Base-by-base conservation (phyloP, 2,888 invertebrate genomes). In the Cosmopolites sordidus region DNA sequence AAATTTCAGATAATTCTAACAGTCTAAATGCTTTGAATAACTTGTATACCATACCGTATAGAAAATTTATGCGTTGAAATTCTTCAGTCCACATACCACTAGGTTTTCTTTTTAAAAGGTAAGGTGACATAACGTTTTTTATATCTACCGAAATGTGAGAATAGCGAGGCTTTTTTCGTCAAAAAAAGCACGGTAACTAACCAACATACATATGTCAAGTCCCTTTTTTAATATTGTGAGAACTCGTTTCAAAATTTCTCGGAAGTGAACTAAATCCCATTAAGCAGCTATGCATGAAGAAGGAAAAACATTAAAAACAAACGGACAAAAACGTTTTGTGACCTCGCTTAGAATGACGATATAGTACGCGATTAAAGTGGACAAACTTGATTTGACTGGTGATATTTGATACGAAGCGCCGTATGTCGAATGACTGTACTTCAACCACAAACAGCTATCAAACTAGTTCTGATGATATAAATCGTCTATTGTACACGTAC, bases 361-460 rank as follows among this genome's bases (percentile, higher is more conserved):
- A 60, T 62, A 64, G 60, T 65, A 59, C 62, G 41, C 22, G 30
- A 54, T 61, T 63, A 62, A 66, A 69, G 67, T 61, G 68, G 68
- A 67, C 64, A 68, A 70, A 70, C 70, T 62, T 62, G 69, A 69
- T 67, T 63, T 56, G 60, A 58, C 58, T 59, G 62, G 63, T 67
- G 64, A 64, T 64, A 66, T 60, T 64, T 64, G 64, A 64, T 66
- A 64, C 41, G 61, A 66, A 61, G 64, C 63, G 60, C 64, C 62
- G 64, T 62, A 64, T 66, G 62, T 64, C 62, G 60, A 65, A 64
- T 62, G 59, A 59, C 64, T 63, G 62, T 64, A 58, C 52, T 59
- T 60, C 58, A 60, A 62, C 59, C 59, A 59, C 54, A 63, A 61
- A 57, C 56, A 63, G 64, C 65, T 61, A 62, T 64, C 63, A 52